A percentile compares a stretch with the other conserved stretches of the same genome.
phyloP scores from a whole-genome alignment of 2,888 invertebrate genomes.

The Schrankia costaestrigalis region DNA sequence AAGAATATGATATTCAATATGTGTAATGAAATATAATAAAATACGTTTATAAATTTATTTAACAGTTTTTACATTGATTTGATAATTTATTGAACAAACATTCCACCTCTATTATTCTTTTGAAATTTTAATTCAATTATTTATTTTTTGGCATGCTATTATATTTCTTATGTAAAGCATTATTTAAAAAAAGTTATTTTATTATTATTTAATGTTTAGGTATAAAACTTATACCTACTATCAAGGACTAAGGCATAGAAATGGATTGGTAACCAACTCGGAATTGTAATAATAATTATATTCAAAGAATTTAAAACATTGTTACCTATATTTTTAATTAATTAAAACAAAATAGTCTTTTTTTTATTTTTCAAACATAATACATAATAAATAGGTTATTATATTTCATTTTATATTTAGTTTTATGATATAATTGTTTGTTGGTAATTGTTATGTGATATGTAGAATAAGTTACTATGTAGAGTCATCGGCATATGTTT shows the following conservation, averaged over 20 bases:
- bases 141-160: no score
- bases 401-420: slow-evolving; percentile 11
- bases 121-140: no score
- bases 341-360: not conserved
- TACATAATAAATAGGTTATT: slow-evolving; percentile 4
- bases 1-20: no score
- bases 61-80: no score
- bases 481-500: slow-evolving; percentile 12
- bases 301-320: slow-evolving; percentile 27
- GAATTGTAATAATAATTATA: slow-evolving; percentile 3
- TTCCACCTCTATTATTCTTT: no score
- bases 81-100: no score
- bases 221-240: not conserved
- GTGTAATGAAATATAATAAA: no score
- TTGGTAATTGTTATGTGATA: slow-evolving; percentile 62
- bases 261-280: slow-evolving; percentile 9
- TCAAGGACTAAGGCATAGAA: not conserved
- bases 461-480: slow-evolving; percentile 37
- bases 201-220: not conserved
- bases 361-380: slow-evolving; percentile 22
- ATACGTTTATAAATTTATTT: no score
- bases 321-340: slow-evolving; percentile 40
- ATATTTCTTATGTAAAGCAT: not conserved
- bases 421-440: slow-evolving; percentile 37
- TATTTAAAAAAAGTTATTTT: not conserved